Evolutionary conservation across 1,140 invertebrate species (phyloP).

Genomic region (Triops longicaudatus): DNA sequence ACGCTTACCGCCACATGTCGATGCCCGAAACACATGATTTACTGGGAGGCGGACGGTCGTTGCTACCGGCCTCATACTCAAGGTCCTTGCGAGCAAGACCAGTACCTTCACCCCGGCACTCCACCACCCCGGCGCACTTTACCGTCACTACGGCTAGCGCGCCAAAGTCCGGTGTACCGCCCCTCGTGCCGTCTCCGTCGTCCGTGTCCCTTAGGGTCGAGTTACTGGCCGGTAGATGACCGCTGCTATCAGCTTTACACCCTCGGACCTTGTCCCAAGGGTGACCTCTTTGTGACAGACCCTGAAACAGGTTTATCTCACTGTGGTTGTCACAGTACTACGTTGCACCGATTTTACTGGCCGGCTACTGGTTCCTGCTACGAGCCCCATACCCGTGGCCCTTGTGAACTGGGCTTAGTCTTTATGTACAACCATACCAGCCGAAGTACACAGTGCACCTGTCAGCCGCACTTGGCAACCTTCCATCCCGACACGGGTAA

Average conservation of each 20-base stretch:
- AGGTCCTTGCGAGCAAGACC: slow-evolving; percentile 27
- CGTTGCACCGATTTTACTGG: slow-evolving; percentile 44
- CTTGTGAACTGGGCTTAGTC: slow-evolving; percentile 61
- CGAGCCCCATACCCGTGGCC: slow-evolving; percentile 65
- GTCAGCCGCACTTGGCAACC: slow-evolving; percentile 56
- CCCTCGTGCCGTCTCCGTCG: slow-evolving; percentile 22
- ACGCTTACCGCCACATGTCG: slow-evolving; percentile 24
- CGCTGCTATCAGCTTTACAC: slow-evolving; percentile 58
- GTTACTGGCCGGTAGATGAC: slow-evolving; percentile 55
- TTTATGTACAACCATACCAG: slow-evolving; percentile 45
- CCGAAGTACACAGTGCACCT: slow-evolving; percentile 60
- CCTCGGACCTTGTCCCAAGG: slow-evolving; percentile 63
- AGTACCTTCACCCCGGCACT: slow-evolving; percentile 27
- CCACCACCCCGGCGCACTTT: background rate
- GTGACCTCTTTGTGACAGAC: slow-evolving; percentile 48
- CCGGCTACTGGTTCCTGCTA: slow-evolving; percentile 52
- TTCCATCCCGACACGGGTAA: slow-evolving; percentile 54
- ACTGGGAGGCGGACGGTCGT: slow-evolving; percentile 26
- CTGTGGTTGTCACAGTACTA: slow-evolving; percentile 28
- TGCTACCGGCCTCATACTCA: slow-evolving; percentile 28
- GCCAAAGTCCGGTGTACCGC: slow-evolving; percentile 5
- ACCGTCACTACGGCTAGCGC: slow-evolving; percentile 9
- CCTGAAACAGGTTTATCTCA: slow-evolving; percentile 16
- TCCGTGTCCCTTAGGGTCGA: slow-evolving; percentile 23
- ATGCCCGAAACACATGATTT: slow-evolving; percentile 24